These are phyloP conservation scores for Planiliza haematocheilus DNA, from an alignment of 2,113 vertebrate genomes.

Conservation along the genomic window DNA sequence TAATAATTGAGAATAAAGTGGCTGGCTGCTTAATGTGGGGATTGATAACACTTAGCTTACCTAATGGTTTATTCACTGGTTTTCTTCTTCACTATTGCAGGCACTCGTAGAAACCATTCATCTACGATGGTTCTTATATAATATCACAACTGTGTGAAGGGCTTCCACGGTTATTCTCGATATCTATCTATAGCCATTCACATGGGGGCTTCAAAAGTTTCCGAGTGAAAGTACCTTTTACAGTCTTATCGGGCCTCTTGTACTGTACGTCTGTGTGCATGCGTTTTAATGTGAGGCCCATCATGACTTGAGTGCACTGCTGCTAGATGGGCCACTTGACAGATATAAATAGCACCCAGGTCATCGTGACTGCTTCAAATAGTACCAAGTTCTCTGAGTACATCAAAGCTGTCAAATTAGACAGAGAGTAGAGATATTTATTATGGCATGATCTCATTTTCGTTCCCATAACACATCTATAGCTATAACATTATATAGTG, in stretches of 20 bases:
- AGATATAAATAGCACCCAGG: constrained; percentile 57
- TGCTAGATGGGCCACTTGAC: constrained; percentile 48
- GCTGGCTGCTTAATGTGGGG: constrained; percentile 4
- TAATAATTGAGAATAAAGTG: constrained; percentile 10
- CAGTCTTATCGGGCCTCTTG: constrained; percentile 19
- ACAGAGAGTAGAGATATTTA: constrained; percentile 16
- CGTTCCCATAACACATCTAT: too few relatives aligned
- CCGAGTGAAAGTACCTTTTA: constrained; percentile 51
- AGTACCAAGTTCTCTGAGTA: constrained; percentile 23
- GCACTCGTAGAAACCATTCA: constrained; percentile 33
- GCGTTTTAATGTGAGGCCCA: constrained; percentile 23
- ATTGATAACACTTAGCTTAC: constrained; percentile 18
- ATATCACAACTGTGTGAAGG: constrained; percentile 38
- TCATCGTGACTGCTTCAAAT: constrained; percentile 45
- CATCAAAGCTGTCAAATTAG: constrained; percentile 12
- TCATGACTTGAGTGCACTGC: constrained; percentile 56
- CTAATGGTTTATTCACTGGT: constrained; percentile 26
- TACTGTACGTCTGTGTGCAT: constrained; percentile 24
- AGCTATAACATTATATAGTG: background rate
- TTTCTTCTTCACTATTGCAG: constrained; percentile 22
- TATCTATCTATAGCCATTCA: constrained; percentile 8
- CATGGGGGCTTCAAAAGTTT: background rate
- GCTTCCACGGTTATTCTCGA: constrained; percentile 35
- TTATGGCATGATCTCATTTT: too few relatives aligned
- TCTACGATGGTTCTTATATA: constrained; percentile 20